These are phyloP conservation scores for Oreotrochilus melanogaster DNA, from an alignment of 2,113 vertebrate species.

Conservation along the genomic window DNA sequence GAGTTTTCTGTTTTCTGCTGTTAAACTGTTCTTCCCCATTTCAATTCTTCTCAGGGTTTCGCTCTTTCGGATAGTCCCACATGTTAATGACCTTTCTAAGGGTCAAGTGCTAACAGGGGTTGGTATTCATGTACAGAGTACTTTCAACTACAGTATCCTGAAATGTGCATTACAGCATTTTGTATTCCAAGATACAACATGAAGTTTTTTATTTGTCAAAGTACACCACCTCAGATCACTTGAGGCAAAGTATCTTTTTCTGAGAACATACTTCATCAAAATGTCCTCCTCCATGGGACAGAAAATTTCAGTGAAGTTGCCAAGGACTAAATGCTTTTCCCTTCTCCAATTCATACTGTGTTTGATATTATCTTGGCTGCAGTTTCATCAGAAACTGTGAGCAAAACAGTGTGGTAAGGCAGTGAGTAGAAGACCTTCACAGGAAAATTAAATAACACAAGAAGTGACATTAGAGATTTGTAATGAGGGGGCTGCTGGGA, in stretches of 20 bases:
- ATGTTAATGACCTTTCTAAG: conserved; percentile 2
- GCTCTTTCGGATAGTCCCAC: neutral
- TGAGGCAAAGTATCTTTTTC: neutral
- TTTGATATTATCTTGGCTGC: neutral
- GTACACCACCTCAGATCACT: neutral
- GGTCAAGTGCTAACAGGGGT: conserved; percentile 12
- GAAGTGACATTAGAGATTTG: conserved; percentile 6
- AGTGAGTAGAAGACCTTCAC: conserved; percentile 29
- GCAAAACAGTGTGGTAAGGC: neutral
- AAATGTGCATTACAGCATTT: neutral
- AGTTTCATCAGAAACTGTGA: neutral
- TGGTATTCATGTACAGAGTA: neutral
- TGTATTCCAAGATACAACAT: neutral
- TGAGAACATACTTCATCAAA: neutral
- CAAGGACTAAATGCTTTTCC: neutral
- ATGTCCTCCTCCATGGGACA: neutral
- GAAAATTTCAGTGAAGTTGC: neutral
- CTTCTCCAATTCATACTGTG: neutral
- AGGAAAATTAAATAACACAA: conserved; percentile 37
- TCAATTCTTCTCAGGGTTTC: neutral
- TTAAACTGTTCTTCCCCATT: neutral
- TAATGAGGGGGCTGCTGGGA: conserved; percentile 35
- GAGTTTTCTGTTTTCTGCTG: neutral
- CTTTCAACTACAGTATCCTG: neutral
- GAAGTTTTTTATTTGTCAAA: neutral